phyloP scores from a whole-genome alignment of 2,888 invertebrate species.

The Callimorpha dominula region DNA sequence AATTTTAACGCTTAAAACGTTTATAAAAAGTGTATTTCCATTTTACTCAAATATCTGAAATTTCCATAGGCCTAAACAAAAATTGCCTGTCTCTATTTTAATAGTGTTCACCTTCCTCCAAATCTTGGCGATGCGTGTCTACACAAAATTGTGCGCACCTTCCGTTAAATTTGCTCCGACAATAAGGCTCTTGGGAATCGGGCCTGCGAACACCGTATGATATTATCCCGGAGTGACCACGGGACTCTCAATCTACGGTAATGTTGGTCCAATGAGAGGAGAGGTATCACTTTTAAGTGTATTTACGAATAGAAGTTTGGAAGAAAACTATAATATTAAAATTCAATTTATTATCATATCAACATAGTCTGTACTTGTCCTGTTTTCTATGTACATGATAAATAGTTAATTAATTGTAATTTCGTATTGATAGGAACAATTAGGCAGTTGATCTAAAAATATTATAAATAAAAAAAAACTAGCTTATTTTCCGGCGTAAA shows the following conservation, averaged over 20 bases:
- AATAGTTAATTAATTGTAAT: too few relatives aligned
- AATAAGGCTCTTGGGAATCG: conserved; percentile 63
- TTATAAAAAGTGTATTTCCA: not conserved
- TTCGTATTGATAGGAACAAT: too few relatives aligned
- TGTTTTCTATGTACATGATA: too few relatives aligned
- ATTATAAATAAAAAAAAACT: too few relatives aligned
- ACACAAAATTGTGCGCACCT: conserved; percentile 55
- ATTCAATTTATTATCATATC: too few relatives aligned
- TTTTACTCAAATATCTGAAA: not conserved
- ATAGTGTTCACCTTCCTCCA: conserved; percentile 38
- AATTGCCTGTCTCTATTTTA: conserved; percentile 34
- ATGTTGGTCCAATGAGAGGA: conserved; percentile 33
- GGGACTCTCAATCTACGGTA: conserved; percentile 61
- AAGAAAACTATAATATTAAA: too few relatives aligned
- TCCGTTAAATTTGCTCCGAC: conserved; percentile 73
- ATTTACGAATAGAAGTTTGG: not conserved
- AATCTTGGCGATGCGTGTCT: conserved; percentile 47
- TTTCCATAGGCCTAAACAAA: conserved; percentile 33
- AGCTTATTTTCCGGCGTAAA: too few relatives aligned
- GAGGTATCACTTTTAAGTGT: not conserved
- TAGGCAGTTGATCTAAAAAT: too few relatives aligned
- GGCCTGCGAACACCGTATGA: conserved; percentile 58
- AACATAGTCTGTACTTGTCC: too few relatives aligned
- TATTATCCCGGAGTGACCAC: conserved; percentile 68
- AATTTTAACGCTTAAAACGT: too few relatives aligned